Evolutionary conservation across 2,113 vertebrate species (phyloP).

Genomic region (Callithrix jacchus): DNA sequence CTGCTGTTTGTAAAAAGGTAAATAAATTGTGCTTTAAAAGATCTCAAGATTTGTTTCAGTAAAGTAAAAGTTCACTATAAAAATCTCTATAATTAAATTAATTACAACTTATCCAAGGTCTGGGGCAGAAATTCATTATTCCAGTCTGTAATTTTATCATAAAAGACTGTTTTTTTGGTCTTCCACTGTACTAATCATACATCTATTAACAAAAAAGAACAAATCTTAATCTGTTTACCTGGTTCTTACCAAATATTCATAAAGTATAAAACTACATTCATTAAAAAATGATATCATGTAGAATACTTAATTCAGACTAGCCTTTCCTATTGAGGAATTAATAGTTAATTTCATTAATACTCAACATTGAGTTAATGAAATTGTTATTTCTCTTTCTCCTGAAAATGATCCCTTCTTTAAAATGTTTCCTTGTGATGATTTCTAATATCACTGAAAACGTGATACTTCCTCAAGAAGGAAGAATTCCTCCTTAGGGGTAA

Average conservation of each 20-base stretch:
- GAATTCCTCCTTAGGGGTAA: background rate
- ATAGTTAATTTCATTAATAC: background rate
- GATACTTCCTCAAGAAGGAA: background rate
- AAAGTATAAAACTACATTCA: background rate
- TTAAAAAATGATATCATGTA: background rate
- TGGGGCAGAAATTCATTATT: constrained; percentile 11
- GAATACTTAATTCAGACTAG: constrained; percentile 17
- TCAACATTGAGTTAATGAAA: no score
- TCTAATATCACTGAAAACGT: background rate
- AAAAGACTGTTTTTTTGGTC: background rate
- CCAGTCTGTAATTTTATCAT: background rate
- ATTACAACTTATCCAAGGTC: background rate
- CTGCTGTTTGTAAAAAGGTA: background rate
- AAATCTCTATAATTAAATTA: background rate
- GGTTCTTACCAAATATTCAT: background rate
- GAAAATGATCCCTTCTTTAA: background rate
- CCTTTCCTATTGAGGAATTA: background rate
- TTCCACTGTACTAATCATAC: background rate
- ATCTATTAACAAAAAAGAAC: background rate
- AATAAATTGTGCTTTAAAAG: constrained; percentile 21
- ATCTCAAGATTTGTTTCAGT: background rate
- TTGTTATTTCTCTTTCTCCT: background rate
- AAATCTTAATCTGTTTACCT: background rate
- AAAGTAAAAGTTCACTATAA: background rate
- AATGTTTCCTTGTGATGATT: constrained; percentile 5